Conservation (phyloP, 2,888 invertebrate genomes). For the Tipula lateralis region DNA sequence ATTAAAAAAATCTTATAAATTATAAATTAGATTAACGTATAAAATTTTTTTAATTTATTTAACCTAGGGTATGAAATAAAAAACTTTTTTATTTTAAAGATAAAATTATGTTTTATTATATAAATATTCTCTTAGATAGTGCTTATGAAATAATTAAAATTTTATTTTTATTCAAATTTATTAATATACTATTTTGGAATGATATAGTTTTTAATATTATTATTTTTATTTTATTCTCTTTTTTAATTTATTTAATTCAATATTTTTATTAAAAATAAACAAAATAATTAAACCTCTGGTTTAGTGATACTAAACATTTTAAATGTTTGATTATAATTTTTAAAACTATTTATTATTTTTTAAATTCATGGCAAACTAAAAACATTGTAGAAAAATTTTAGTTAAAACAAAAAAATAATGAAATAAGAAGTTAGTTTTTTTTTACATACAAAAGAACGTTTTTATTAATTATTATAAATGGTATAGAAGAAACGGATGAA, state of each 20-base stretch:
- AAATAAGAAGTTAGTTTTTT: slow-evolving; percentile 3
- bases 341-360: neutral
- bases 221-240: neutral
- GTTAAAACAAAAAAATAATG: neutral
- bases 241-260: neutral
- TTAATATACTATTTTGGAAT: neutral
- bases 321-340: neutral
- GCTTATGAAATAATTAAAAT: neutral
- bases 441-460: no score
- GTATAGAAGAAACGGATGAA: neutral
- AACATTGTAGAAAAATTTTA: neutral
- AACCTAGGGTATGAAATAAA: neutral
- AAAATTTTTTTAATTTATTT: neutral
- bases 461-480: neutral
- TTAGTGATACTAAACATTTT: neutral
- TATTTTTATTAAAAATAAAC: neutral
- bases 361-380: neutral
- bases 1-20: neutral
- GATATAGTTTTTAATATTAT: slow-evolving; percentile 3
- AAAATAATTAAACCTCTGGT: neutral
- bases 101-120: neutral
- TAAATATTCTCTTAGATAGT: neutral
- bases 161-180: neutral
- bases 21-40: neutral
- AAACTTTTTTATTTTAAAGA: neutral